These are phyloP conservation scores for Gila orcuttii DNA, from an alignment of 2,113 vertebrate species.

Conservation along the genomic window DNA sequence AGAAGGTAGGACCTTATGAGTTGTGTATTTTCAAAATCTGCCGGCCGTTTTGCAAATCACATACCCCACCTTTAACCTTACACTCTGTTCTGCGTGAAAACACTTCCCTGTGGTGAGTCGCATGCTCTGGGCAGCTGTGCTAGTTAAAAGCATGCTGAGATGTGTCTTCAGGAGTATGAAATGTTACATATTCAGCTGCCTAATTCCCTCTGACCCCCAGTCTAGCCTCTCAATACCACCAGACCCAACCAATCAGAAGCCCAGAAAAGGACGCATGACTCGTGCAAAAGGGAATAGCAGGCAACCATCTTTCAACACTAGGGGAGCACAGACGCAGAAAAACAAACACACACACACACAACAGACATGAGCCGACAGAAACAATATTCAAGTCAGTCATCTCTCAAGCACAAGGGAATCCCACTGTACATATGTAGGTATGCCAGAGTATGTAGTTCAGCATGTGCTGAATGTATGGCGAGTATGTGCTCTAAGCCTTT, in stretches of 20 bases:
- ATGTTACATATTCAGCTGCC: constrained; percentile 7
- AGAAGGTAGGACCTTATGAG: no score
- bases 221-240: constrained; percentile 54
- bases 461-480: constrained; percentile 74
- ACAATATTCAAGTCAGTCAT: constrained; percentile 71
- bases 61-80: no score
- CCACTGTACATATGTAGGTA: constrained; percentile 84
- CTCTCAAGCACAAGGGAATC: constrained; percentile 78
- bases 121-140: constrained; percentile 69
- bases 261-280: constrained; percentile 68
- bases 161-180: constrained; percentile 36
- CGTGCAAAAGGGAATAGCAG: constrained; percentile 70
- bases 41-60: no score
- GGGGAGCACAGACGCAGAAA: constrained; percentile 63
- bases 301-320: constrained; percentile 67
- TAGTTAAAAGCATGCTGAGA: constrained; percentile 59
- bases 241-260: constrained; percentile 63
- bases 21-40: no score
- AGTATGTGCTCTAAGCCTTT: constrained; percentile 76
- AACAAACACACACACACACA: constrained; percentile 64
- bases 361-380: constrained; percentile 63
- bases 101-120: constrained; percentile 65
- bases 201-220: constrained; percentile 55
- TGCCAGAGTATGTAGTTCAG: constrained; percentile 70
- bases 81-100: constrained; percentile 51